Percentiles rank a stretch among this genome's conserved stretches.
These are phyloP conservation scores for Haliclona indistincta DNA, from an alignment of 37 sponge, comb jelly and placozoan genomes.

Conservation along the genomic window DNA sequence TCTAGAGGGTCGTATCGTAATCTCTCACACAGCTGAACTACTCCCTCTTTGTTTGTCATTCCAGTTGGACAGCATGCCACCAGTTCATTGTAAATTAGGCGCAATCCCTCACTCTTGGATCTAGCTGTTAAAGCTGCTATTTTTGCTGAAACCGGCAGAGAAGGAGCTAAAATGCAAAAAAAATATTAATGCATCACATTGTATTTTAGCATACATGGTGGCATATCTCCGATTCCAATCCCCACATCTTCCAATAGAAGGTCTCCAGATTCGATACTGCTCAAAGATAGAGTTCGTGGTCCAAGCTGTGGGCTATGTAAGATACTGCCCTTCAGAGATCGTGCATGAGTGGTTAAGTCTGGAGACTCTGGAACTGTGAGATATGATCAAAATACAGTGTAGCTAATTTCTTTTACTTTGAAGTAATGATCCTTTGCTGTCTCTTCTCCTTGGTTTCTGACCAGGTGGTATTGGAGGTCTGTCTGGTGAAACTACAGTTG, in stretches of 20 bases:
- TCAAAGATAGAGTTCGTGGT: not conserved
- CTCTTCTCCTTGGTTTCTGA: not conserved
- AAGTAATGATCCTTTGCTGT: not conserved
- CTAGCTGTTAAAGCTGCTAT: no score
- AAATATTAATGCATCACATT: no score
- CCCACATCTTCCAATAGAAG: slow-evolving; percentile 2
- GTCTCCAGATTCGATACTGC: slow-evolving; percentile 1
- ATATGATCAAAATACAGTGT: no score
- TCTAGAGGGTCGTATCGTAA: no score
- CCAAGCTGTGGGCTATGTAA: not conserved
- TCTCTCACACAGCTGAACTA: no score
- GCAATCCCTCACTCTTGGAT: no score
- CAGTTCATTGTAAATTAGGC: no score
- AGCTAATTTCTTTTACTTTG: not conserved
- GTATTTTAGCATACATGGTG: no score
- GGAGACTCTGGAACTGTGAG: not conserved
- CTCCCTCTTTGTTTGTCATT: no score
- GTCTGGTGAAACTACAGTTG: not conserved
- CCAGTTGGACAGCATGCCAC: no score
- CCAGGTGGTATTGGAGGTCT: not conserved
- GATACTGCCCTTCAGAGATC: not conserved
- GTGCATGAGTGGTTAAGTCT: not conserved
- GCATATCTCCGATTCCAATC: not conserved
- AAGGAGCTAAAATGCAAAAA: no score
- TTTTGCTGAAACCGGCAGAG: no score